Evolutionary conservation across 2,113 vertebrate species (phyloP), one percentile per base, ranked within the genome.

Genomic region (Apteryx owenii): DNA sequence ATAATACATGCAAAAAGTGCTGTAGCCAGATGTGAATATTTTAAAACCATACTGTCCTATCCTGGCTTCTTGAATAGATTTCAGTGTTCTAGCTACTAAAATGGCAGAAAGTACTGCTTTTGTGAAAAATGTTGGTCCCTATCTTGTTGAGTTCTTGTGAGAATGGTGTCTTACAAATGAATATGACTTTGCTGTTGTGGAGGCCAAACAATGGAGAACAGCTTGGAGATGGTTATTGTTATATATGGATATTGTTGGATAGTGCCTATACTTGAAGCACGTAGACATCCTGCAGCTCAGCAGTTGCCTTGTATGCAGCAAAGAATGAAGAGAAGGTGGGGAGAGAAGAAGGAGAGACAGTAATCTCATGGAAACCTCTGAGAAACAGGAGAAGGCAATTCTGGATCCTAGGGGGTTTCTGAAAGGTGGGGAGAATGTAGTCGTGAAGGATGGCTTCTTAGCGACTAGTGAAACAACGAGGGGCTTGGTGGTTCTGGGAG

Each of bases 191-290:
- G 85, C 65, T 78, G 38, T 61, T 65, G 68, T 73, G 85, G 65
- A 51, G 73, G 38, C 26, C 53, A 6, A 58, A 1, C 2, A 1
- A 3, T 3, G n/a, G 46, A 0, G 44, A 21, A 20, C 33, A 13
- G 38, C 7, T 8, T 13, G n/a, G 75, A 13, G 29, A 60, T 18
- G 1, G 2, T 19, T 10, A 1, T 5, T 62, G 61, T 4, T 68
- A 58, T 22, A 0, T 14, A 29, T 16, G 1, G 2, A 15, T 10
- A 0, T 5, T 62, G 46, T 6, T 68, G 62, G 22, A 0, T 14
- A 36, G 20, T 23, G 4, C 3, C 56, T 54, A 0, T 3, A 4
- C 23, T 4, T 53, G 46, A 42, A 29, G 31, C 42, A 66, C 20
- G 5, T 0, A 10, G 61, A 65, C 50, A 17, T 25, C 60, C 58